Evolutionary conservation across 2,888 invertebrate species (phyloP), one percentile per base, ranked within the genome.

Genomic region (Cylloceria caligata): DNA sequence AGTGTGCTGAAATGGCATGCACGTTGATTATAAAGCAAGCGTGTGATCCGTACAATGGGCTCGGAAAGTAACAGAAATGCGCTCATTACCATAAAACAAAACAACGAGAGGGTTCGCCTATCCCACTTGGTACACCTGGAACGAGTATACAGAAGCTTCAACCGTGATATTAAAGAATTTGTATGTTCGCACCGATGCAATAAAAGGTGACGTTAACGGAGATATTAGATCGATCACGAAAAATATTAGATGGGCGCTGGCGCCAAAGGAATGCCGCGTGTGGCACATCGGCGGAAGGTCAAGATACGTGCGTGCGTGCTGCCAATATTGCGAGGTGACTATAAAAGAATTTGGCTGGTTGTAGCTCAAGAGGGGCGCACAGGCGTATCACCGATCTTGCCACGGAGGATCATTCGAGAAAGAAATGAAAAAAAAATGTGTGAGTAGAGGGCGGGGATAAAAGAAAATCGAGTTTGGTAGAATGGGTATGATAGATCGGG

Each of bases 401-500:
- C 87, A 88, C 89, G 87, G 88, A 88, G 87, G 87, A 88, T 88
- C 88, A 83, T 82, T 83, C 88, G 86, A 86, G 87, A 88, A 90
- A 90, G 88, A 90, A 73, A 55, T 72, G 42, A 69, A 69, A 73
- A 86, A 73, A 77, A 88, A 87, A 90, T 88, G 88, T 89, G 68
- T 62, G 78, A 76, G 69, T 76, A 86, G 84, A 16, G 47, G 87
- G 88, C 89, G 89, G 88, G 89, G 79, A 71, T 57, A 79, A 88
- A 89, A 75, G 67, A 79, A 85, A 92, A 91, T 91, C 90, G 91
- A 91, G 89, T 88, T 88, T 84, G 87, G 88, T 91, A 62, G 79
- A 75, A 57, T 84, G 78, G 83, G 75, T 84, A 92, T 92, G 92
- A 92, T 92, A 92, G 92, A 92, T 92, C 89, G 92, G 88, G 85